Conservation (phyloP, 1,140 invertebrate species). For the Pogonomyrmex californicus region DNA sequence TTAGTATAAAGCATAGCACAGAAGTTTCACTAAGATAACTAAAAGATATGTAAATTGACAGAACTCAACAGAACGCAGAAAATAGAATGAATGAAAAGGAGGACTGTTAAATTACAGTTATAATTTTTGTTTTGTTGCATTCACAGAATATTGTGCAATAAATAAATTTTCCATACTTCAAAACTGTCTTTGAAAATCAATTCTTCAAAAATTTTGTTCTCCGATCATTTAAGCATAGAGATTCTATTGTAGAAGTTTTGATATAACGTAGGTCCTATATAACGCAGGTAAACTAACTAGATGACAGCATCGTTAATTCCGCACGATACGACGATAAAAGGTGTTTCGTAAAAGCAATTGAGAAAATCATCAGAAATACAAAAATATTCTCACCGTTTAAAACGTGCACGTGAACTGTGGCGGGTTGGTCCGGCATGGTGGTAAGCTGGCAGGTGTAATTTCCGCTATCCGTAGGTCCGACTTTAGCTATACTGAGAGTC, state of each 20-base stretch:
- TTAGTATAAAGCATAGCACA: background rate
- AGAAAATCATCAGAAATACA: slow-evolving; percentile 16
- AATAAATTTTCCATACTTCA: background rate
- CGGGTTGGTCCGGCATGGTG: slow-evolving; percentile 87
- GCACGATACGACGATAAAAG: background rate
- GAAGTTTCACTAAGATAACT: background rate
- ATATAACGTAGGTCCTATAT: background rate
- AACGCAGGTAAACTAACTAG: background rate
- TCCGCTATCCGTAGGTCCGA: slow-evolving; percentile 91
- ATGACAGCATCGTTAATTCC: background rate
- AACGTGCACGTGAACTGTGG: slow-evolving; percentile 91
- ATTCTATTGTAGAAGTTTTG: background rate
- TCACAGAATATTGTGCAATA: background rate
- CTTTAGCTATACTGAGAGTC: slow-evolving; percentile 91
- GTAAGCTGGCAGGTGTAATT: slow-evolving; percentile 93
- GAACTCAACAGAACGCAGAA: background rate
- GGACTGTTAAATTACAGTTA: background rate
- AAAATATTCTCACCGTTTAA: slow-evolving; percentile 89
- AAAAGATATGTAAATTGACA: background rate
- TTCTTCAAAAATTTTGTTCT: background rate
- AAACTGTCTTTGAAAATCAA: background rate
- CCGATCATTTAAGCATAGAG: background rate
- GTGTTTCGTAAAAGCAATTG: background rate
- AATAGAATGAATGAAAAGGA: background rate
- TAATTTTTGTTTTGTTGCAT: background rate